Conservation (phyloP, 2,113 vertebrate species). For the Benitochromis conjunctus region DNA sequence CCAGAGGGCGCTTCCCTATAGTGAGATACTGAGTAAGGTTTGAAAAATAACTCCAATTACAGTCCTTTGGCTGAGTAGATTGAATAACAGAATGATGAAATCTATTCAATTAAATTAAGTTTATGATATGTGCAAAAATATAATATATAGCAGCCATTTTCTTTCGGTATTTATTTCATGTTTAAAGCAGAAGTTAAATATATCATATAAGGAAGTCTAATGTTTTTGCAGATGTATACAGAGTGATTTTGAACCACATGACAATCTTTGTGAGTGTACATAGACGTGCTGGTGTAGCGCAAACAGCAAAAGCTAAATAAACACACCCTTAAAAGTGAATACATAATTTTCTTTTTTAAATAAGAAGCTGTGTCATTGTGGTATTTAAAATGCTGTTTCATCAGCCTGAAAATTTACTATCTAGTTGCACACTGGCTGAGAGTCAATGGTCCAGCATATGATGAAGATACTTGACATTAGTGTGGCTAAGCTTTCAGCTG, state of each 20-base stretch:
- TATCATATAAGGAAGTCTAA: not conserved
- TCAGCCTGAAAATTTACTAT: not conserved
- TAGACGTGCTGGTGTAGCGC: not conserved
- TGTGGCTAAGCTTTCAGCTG: not conserved
- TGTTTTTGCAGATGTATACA: not conserved
- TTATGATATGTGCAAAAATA: not conserved
- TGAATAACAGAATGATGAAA: not conserved
- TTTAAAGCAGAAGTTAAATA: not conserved
- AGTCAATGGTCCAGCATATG: not conserved
- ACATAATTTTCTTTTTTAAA: not conserved
- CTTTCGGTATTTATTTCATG: not conserved
- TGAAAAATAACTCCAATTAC: not conserved
- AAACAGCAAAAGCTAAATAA: not conserved
- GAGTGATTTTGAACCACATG: not conserved
- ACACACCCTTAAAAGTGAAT: not conserved
- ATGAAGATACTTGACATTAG: rapidly evolving
- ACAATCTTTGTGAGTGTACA: not conserved
- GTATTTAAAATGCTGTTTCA: not conserved
- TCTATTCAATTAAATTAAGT: not conserved
- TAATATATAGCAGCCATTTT: not conserved
- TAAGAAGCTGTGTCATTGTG: not conserved
- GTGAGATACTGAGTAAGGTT: not conserved
- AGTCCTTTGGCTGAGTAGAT: not conserved
- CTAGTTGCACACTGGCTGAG: not conserved
- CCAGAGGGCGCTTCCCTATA: not conserved